Conservation (phyloP, 2,797 vertebrate genomes). For the Echiichthys vipera region DNA sequence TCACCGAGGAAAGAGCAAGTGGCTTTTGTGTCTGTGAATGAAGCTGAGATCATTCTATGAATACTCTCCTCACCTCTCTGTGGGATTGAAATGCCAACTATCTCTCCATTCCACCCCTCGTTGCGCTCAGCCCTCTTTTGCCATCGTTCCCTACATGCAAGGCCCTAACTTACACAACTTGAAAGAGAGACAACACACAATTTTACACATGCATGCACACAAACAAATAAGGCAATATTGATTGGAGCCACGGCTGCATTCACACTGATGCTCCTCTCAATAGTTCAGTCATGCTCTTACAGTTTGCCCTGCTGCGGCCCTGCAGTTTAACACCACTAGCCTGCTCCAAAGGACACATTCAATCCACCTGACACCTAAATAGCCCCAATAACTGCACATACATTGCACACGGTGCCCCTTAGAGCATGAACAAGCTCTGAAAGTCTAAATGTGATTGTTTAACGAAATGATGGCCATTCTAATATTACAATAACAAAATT, state of each 20-base stretch:
- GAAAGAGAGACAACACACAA: slow-evolving; percentile 65
- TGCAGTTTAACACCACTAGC: slow-evolving; percentile 72
- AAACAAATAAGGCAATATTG: slow-evolving; percentile 80
- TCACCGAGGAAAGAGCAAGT: slow-evolving; percentile 57
- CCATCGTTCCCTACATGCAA: slow-evolving; percentile 60
- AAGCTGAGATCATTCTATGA: slow-evolving; percentile 55
- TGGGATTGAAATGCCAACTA: slow-evolving; percentile 68
- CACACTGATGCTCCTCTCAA: slow-evolving; percentile 75
- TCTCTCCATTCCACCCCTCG: slow-evolving; percentile 51
- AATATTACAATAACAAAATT: slow-evolving; percentile 32
- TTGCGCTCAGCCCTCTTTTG: slow-evolving; percentile 49
- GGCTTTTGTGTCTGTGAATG: slow-evolving; percentile 72
- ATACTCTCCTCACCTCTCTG: slow-evolving; percentile 48
- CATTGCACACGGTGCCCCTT: slow-evolving; percentile 28
- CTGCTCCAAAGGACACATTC: slow-evolving; percentile 69
- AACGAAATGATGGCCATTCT: slow-evolving; percentile 26
- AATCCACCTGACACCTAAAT: slow-evolving; percentile 71
- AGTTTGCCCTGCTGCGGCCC: slow-evolving; percentile 68
- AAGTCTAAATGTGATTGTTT: slow-evolving; percentile 47
- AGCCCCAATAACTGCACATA: slow-evolving; percentile 36
- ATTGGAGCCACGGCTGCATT: slow-evolving; percentile 72
- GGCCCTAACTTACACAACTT: slow-evolving; percentile 72
- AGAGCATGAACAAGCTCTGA: slow-evolving; percentile 18
- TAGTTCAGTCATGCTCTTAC: slow-evolving; percentile 80
- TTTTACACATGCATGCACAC: slow-evolving; percentile 76